Conservation (phyloP, 2,797 vertebrate genomes). For the Muscicapa comitata region DNA sequence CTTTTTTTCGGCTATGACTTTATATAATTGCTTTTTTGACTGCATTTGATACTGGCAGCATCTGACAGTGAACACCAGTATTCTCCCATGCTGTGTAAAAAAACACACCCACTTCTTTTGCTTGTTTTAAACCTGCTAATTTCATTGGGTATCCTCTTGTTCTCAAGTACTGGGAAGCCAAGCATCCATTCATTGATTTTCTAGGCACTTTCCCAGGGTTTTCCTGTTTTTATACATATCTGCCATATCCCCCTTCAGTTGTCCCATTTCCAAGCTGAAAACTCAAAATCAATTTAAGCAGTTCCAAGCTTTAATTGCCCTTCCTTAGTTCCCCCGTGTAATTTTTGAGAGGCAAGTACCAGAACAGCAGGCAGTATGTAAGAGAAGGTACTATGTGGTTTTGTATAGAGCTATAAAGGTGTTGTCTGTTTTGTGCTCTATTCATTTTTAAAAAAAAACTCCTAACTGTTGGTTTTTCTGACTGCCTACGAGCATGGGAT, state of each 20-base stretch:
- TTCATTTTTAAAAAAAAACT: background rate
- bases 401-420: background rate
- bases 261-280: slow-evolving; percentile 34
- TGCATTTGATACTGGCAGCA: background rate
- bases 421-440: background rate
- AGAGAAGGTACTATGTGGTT: background rate
- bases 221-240: slow-evolving; percentile 28
- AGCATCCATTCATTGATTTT: slow-evolving; percentile 39
- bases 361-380: slow-evolving; percentile 17
- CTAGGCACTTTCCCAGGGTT: slow-evolving; percentile 46
- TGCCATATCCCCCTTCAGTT: slow-evolving; percentile 8
- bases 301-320: slow-evolving; percentile 44
- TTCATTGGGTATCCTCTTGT: slow-evolving; percentile 6
- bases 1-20: background rate
- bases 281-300: slow-evolving; percentile 13
- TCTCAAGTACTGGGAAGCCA: background rate
- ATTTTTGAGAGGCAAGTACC: slow-evolving; percentile 20
- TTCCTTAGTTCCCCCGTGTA: slow-evolving; percentile 18
- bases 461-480: background rate
- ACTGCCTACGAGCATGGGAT: background rate
- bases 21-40: background rate
- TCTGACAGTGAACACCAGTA: background rate
- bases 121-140: slow-evolving; percentile 7
- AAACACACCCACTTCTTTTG: background rate
- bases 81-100: background rate